Percentiles rank a stretch among this genome's conserved stretches.
Conservation (phyloP, 2,888 invertebrate species). For the Tetragnatha montana region DNA sequence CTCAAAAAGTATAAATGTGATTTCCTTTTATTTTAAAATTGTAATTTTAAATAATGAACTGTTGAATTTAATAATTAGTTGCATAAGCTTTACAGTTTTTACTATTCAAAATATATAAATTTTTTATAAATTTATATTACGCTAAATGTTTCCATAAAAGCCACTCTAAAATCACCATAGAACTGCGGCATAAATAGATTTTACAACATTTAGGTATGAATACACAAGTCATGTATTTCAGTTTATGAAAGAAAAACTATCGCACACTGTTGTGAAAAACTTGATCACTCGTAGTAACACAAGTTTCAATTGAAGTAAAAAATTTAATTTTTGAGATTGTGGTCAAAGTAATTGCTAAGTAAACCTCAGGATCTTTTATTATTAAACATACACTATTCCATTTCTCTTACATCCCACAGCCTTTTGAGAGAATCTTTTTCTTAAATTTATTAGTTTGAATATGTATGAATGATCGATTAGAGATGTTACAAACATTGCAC, state of each 20-base stretch:
- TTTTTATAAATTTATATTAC: too few species aligned
- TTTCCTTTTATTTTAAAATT: neutral
- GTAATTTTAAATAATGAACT: neutral
- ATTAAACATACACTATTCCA: neutral
- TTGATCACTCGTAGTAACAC: neutral
- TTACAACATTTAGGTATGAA: too few species aligned
- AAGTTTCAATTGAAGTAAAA: neutral
- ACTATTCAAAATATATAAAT: neutral
- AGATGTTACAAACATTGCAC: constrained; percentile 37
- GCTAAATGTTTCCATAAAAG: neutral
- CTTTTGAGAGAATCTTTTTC: constrained; percentile 2
- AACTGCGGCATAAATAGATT: too few species aligned
- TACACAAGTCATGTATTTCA: too few species aligned
- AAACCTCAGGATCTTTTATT: neutral
- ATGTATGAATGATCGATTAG: constrained; percentile 43
- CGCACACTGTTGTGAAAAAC: neutral
- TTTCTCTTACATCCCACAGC: neutral
- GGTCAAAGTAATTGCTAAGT: neutral
- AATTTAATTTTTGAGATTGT: neutral
- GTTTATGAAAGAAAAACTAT: too few species aligned
- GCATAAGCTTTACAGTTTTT: neutral
- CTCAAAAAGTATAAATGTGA: neutral
- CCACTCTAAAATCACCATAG: neutral
- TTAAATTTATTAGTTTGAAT: neutral
- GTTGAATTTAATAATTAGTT: neutral